These are phyloP conservation scores for Gandaritis pyraliata DNA, from an alignment of 2,888 invertebrate species.

Conservation along the genomic window DNA sequence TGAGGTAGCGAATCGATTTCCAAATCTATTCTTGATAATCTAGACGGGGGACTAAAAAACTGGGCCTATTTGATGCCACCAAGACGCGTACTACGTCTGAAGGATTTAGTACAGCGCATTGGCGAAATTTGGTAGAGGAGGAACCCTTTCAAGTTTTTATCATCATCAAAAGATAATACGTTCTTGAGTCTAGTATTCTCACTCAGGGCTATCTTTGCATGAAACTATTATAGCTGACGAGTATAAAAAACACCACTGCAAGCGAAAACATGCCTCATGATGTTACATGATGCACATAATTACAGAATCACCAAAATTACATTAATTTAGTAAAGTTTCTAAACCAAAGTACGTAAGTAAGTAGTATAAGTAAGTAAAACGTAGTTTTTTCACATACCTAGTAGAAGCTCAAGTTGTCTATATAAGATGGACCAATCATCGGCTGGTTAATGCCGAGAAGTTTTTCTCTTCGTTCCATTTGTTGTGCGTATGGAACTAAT, in stretches of 20 bases:
- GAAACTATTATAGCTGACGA: no score
- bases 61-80: conserved; percentile 11
- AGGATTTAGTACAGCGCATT: conserved; percentile 17
- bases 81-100: background rate
- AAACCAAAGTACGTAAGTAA: no score
- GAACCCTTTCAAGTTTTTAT: conserved; percentile 1
- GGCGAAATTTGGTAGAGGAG: background rate
- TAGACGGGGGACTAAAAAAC: conserved; percentile 15
- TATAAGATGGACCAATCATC: conserved; percentile 14
- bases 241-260: no score
- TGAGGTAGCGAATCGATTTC: conserved; percentile 66
- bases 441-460: conserved; percentile 20
- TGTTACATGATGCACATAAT: no score
- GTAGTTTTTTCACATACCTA: background rate
- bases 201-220: no score
- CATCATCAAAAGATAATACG: background rate
- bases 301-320: no score
- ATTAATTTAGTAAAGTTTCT: no score
- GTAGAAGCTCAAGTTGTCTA: conserved; percentile 5
- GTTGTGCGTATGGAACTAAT: conserved; percentile 26
- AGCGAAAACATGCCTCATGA: no score
- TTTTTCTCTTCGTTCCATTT: conserved; percentile 29
- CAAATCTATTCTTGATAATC: conserved; percentile 48
- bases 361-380: background rate
- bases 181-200: no score